Percentiles rank a stretch among this genome's conserved stretches.
These are phyloP conservation scores for Bombus sibiricus DNA, from an alignment of 1,140 invertebrate species.

Conservation along the genomic window DNA sequence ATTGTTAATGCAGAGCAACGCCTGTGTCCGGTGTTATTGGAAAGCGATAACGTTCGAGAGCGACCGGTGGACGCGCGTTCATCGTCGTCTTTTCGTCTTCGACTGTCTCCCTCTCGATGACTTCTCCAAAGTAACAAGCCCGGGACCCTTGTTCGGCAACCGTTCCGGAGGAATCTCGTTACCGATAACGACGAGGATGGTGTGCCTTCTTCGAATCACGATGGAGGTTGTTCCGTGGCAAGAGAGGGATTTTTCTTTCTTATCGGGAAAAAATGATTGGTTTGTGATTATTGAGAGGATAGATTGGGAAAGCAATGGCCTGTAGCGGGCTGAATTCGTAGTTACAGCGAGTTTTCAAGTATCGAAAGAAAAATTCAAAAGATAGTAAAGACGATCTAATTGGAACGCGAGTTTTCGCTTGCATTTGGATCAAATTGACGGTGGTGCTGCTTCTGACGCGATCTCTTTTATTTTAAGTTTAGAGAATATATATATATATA, in stretches of 20 bases:
- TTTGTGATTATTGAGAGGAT: neutral
- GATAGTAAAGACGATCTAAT: no score
- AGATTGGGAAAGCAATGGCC: neutral
- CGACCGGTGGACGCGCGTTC: neutral
- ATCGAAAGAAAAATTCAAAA: neutral
- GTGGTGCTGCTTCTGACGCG: no score
- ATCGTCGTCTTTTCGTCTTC: neutral
- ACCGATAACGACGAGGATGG: constrained; percentile 19
- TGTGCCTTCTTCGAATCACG: neutral
- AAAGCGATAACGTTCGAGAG: constrained; percentile 46
- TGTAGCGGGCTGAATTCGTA: neutral
- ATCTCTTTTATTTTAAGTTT: no score
- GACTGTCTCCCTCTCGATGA: neutral
- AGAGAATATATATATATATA: no score
- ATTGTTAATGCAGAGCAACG: constrained; percentile 70
- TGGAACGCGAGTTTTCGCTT: neutral
- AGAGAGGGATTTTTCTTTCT: neutral
- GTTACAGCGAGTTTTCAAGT: neutral
- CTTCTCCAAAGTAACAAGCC: neutral
- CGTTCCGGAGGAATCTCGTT: constrained; percentile 4
- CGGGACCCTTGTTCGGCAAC: neutral
- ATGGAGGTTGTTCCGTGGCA: neutral
- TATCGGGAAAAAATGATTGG: neutral
- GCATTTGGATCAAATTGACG: no score
- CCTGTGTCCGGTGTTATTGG: constrained; percentile 52